A percentile compares a stretch with the other conserved stretches of the same genome.
Conservation (phyloP, 2,888 invertebrate genomes). For the Cerceris rybyensis region DNA sequence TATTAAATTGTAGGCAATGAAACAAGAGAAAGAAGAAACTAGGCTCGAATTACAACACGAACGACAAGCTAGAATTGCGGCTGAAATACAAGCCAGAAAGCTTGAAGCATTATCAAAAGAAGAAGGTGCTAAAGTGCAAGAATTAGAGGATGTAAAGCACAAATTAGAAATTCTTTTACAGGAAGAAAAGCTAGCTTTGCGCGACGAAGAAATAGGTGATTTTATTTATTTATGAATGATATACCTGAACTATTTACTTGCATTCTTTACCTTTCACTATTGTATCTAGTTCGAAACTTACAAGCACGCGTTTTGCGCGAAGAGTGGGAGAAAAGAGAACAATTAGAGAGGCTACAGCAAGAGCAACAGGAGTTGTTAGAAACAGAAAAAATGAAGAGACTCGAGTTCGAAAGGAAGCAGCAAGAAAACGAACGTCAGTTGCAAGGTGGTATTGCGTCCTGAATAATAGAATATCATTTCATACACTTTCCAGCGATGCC, state of each 20-base stretch:
- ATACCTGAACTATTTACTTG: neutral
- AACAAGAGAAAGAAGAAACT: constrained; percentile 75
- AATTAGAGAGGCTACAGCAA: constrained; percentile 90
- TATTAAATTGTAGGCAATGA: constrained; percentile 62
- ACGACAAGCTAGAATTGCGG: constrained; percentile 82
- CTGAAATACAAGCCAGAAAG: constrained; percentile 85
- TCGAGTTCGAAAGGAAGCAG: constrained; percentile 89
- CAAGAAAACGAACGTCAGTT: constrained; percentile 88
- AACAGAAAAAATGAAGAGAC: constrained; percentile 89
- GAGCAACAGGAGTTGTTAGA: constrained; percentile 89
- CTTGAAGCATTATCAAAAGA: constrained; percentile 87
- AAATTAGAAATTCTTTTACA: constrained; percentile 88
- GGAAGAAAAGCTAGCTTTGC: constrained; percentile 92
- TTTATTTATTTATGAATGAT: neutral
- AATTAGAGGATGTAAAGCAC: constrained; percentile 87
- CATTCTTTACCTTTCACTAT: neutral
- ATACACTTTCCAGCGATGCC: no score
- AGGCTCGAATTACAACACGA: constrained; percentile 73
- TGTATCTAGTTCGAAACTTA: constrained; percentile 83
- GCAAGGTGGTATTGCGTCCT: constrained; percentile 83
- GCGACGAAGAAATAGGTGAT: constrained; percentile 90
- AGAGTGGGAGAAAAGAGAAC: constrained; percentile 92
- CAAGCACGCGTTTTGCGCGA: constrained; percentile 90
- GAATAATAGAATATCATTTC: neutral
- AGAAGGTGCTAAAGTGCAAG: constrained; percentile 88